phyloP scores from a whole-genome alignment of 2,888 invertebrate species.

The Anarsia innoxiella region DNA sequence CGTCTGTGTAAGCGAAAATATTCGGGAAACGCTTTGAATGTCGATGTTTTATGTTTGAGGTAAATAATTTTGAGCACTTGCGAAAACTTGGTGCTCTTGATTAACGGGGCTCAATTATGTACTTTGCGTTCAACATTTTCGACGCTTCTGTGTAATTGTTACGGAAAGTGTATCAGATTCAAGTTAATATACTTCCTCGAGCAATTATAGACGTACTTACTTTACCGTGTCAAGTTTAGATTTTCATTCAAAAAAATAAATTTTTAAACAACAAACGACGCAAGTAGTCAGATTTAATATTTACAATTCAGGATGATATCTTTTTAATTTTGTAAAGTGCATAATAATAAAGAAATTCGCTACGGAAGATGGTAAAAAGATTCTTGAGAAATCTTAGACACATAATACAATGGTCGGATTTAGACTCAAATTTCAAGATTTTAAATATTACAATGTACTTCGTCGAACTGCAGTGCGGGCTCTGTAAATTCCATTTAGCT shows the following conservation, averaged over 20 bases:
- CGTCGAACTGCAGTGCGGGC: slow-evolving; percentile 73
- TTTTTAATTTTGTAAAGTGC: slow-evolving; percentile 57
- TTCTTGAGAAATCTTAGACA: slow-evolving; percentile 50
- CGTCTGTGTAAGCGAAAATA: slow-evolving; percentile 62
- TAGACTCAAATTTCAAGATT: slow-evolving; percentile 69
- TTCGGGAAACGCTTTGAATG: slow-evolving; percentile 64
- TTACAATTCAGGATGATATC: slow-evolving; percentile 1
- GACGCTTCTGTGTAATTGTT: slow-evolving; percentile 53
- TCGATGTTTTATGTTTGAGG: slow-evolving; percentile 68
- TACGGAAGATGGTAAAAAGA: slow-evolving; percentile 37
- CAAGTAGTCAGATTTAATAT: slow-evolving; percentile 3
- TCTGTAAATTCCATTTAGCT: slow-evolving; percentile 75
- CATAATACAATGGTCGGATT: slow-evolving; percentile 60
- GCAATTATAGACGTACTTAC: no score
- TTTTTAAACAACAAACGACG: neutral
- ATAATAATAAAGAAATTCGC: slow-evolving; percentile 42
- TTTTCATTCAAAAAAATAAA: no score
- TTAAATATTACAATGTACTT: slow-evolving; percentile 73
- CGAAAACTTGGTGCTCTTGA: slow-evolving; percentile 67
- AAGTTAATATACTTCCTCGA: no score
- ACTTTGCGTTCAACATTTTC: slow-evolving; percentile 60
- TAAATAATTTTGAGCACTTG: slow-evolving; percentile 70
- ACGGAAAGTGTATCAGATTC: slow-evolving; percentile 28
- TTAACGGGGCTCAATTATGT: slow-evolving; percentile 68
- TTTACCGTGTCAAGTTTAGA: no score